Evolutionary conservation across 2,888 invertebrate species (phyloP).

Genomic region (Noctua janthe): DNA sequence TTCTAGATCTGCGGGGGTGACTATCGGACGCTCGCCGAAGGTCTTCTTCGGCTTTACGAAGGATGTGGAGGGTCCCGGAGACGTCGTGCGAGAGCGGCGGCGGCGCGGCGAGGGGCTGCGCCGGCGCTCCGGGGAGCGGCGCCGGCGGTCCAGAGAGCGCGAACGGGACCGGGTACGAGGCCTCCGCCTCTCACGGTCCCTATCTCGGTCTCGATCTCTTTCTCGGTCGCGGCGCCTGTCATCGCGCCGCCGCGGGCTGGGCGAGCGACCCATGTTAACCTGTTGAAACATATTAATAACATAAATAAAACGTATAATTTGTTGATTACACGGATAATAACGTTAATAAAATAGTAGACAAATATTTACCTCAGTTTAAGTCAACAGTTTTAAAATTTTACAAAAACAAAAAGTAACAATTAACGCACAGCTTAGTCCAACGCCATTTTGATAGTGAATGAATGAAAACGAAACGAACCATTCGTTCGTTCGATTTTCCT

Average conservation of each 20-base stretch:
- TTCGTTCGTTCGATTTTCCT: slow-evolving; percentile 44
- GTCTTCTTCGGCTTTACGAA: slow-evolving; percentile 84
- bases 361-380: slow-evolving; percentile 80
- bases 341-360: slow-evolving; percentile 9
- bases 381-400: slow-evolving; percentile 84
- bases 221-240: slow-evolving; percentile 78
- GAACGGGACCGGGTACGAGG: slow-evolving; percentile 85
- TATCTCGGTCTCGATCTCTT: slow-evolving; percentile 79
- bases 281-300: slow-evolving; percentile 47
- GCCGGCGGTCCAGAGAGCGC: slow-evolving; percentile 83
- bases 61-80: slow-evolving; percentile 82
- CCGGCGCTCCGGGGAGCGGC: slow-evolving; percentile 85
- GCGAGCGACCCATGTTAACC: slow-evolving; percentile 87
- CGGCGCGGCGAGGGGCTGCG: slow-evolving; percentile 77
- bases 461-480: not conserved
- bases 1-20: slow-evolving; percentile 96
- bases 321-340: not conserved
- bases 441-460: slow-evolving; percentile 84
- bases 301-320: slow-evolving; percentile 19
- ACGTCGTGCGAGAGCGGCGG: slow-evolving; percentile 82
- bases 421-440: slow-evolving; percentile 81
- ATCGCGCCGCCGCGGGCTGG: slow-evolving; percentile 88
- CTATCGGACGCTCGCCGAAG: slow-evolving; percentile 91
- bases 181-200: slow-evolving; percentile 85
- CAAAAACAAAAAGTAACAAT: slow-evolving; percentile 83